These are phyloP conservation scores for Archaeoteleia sp. DNA, from an alignment of 2,888 invertebrate species.

Conservation along the genomic window DNA sequence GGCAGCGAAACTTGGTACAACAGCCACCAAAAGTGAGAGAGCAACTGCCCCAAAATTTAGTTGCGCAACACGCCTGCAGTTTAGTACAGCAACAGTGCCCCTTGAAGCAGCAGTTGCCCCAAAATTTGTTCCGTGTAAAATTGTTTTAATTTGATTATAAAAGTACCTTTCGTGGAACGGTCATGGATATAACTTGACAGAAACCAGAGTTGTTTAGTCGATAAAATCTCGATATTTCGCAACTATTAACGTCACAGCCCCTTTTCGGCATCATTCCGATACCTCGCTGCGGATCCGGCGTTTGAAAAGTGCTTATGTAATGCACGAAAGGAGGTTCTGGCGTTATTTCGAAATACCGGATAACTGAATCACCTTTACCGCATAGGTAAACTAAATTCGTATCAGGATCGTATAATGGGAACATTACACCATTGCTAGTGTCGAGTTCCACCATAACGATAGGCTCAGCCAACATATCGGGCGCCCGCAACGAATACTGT, in stretches of 20 bases:
- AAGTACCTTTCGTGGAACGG: slow-evolving; percentile 92
- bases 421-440: slow-evolving; percentile 97
- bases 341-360: slow-evolving; percentile 94
- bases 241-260: slow-evolving; percentile 94
- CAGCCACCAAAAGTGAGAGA: no score
- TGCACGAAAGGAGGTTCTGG: slow-evolving; percentile 96
- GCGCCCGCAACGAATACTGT: slow-evolving; percentile 95
- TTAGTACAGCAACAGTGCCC: no score
- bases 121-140: no score
- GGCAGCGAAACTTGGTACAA: no score
- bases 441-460: slow-evolving; percentile 95
- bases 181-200: slow-evolving; percentile 98
- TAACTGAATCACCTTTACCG: slow-evolving; percentile 98
- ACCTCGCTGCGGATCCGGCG: slow-evolving; percentile 97
- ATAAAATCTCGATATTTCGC: slow-evolving; percentile 97
- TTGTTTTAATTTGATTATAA: slow-evolving; percentile 1
- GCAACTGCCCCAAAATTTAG: no score
- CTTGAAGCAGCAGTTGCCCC: no score
- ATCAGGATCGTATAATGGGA: slow-evolving; percentile 97
- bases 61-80: no score
- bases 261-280: slow-evolving; percentile 99
- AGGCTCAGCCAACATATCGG: slow-evolving; percentile 89
- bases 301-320: slow-evolving; percentile 97
- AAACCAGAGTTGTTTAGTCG: slow-evolving; percentile 95
- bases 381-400: slow-evolving; percentile 95